Evolutionary conservation across 2,888 invertebrate species (phyloP).

Genomic region (Agrotis exclamationis): DNA sequence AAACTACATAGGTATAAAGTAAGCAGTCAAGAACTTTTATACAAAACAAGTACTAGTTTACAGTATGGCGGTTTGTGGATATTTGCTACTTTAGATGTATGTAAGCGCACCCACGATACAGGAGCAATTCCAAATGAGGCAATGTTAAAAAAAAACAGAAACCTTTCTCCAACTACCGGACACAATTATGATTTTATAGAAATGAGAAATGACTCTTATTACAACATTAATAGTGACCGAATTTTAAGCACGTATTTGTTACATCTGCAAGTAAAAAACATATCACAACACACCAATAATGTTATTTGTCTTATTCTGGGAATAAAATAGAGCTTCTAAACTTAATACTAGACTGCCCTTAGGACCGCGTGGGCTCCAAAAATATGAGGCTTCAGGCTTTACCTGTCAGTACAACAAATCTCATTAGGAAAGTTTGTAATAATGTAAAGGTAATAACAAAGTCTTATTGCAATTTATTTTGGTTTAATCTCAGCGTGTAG

Average conservation of each 20-base stretch:
- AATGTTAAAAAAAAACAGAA: background rate
- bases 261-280: slow-evolving; percentile 36
- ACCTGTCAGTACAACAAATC: slow-evolving; percentile 21
- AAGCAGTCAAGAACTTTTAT: background rate
- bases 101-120: too few species aligned
- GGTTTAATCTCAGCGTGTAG: slow-evolving; percentile 34
- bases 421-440: slow-evolving; percentile 44
- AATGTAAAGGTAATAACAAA: slow-evolving; percentile 31
- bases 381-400: slow-evolving; percentile 10
- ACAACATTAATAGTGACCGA: slow-evolving; percentile 27
- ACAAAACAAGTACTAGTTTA: background rate
- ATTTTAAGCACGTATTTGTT: slow-evolving; percentile 43
- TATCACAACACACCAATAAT: slow-evolving; percentile 24
- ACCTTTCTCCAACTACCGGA: slow-evolving; percentile 2
- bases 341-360: background rate
- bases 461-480: slow-evolving; percentile 36
- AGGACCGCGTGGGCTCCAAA: slow-evolving; percentile 8
- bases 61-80: too few species aligned
- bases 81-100: too few species aligned
- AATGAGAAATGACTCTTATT: slow-evolving; percentile 26
- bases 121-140: too few species aligned
- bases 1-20: background rate
- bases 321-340: slow-evolving; percentile 5
- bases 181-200: slow-evolving; percentile 27
- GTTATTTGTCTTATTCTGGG: slow-evolving; percentile 25